Conservation (phyloP, 2,888 invertebrate species). For the Yponomeuta evonymella region DNA sequence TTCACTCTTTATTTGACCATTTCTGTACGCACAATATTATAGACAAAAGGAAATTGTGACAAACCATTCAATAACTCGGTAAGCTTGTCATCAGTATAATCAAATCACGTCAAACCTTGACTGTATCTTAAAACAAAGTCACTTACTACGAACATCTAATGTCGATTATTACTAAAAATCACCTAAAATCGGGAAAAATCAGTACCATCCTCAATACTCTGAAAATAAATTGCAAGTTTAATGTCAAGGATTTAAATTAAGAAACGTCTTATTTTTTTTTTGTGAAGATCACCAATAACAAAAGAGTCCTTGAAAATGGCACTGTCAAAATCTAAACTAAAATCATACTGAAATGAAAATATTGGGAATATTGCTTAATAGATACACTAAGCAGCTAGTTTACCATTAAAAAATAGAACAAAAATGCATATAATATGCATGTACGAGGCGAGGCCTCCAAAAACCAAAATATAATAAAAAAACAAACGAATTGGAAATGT, state of each 20-base stretch:
- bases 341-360: constrained; percentile 47
- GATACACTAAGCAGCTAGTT: constrained; percentile 52
- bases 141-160: constrained; percentile 47
- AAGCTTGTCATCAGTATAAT: neutral
- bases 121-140: constrained; percentile 23
- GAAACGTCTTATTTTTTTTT: constrained; percentile 15
- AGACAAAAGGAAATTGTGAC: constrained; percentile 24
- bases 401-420: constrained; percentile 28
- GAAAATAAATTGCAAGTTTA: constrained; percentile 19
- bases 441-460: constrained; percentile 39
- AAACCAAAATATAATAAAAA: constrained; percentile 33
- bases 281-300: constrained; percentile 23
- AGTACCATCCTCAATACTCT: constrained; percentile 48
- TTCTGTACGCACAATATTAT: constrained; percentile 18
- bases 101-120: constrained; percentile 17
- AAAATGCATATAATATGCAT: constrained; percentile 53
- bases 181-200: constrained; percentile 37
- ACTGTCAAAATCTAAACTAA: constrained; percentile 29
- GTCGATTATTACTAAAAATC: constrained; percentile 39
- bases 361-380: constrained; percentile 66
- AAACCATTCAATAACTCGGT: neutral
- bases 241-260: constrained; percentile 6
- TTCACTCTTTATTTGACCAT: constrained; percentile 9
- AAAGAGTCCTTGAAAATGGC: constrained; percentile 50
- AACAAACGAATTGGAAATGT: constrained; percentile 56